These are phyloP conservation scores for Ptiloglossa arizonensis DNA, from an alignment of 1,140 invertebrate species.

Conservation along the genomic window DNA sequence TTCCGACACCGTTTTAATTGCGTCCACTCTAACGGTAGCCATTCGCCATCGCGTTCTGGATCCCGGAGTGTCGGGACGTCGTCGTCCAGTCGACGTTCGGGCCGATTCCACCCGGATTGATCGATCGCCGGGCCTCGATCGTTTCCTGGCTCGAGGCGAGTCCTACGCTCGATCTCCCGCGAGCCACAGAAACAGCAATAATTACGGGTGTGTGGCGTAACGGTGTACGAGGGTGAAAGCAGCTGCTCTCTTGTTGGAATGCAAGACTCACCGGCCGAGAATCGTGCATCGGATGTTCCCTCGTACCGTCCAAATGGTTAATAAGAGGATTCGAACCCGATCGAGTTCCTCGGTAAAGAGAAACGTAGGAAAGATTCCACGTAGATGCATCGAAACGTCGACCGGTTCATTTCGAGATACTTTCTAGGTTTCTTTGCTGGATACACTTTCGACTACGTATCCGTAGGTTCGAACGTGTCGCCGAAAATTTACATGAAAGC, in stretches of 20 bases:
- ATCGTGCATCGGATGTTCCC: too few species aligned
- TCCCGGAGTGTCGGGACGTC: constrained; percentile 28
- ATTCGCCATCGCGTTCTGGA: constrained; percentile 52
- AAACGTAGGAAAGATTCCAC: too few species aligned
- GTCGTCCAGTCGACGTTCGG: not conserved
- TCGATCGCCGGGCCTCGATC: constrained; percentile 41
- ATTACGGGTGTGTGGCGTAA: constrained; percentile 11
- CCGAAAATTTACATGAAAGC: too few species aligned
- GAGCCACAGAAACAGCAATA: not conserved
- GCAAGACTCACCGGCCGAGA: too few species aligned
- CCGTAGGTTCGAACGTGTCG: too few species aligned
- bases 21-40: constrained; percentile 76
- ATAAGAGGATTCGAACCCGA: not conserved
- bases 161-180: not conserved
- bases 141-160: constrained; percentile 2
- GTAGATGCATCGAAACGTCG: too few species aligned
- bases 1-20: constrained; percentile 82
- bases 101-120: constrained; percentile 37
- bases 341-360: too few species aligned
- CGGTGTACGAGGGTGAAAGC: constrained; percentile 21
- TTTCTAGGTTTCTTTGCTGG: too few species aligned
- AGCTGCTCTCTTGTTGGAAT: not conserved
- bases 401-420: too few species aligned
- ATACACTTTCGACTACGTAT: too few species aligned
- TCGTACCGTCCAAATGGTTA: not conserved